Evolutionary conservation across 2,888 invertebrate species (phyloP).

Genomic region (Stenolophus ochropezus): DNA sequence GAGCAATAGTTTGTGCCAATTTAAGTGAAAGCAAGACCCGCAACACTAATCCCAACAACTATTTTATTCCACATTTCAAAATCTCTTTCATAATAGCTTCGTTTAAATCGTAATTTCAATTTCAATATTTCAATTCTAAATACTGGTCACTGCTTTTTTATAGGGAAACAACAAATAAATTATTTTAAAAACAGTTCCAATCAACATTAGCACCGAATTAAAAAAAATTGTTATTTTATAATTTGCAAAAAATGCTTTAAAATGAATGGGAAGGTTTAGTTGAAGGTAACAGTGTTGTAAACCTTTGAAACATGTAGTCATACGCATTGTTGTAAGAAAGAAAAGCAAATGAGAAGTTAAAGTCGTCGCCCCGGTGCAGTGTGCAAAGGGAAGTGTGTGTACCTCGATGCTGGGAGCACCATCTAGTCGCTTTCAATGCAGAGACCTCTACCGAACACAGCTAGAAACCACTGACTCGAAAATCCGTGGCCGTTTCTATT

Average conservation of each 20-base stretch:
- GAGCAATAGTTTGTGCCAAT: constrained; percentile 31
- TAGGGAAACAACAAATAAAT: too few relatives aligned
- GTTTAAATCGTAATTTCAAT: too few relatives aligned
- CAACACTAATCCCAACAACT: neutral
- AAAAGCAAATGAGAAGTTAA: too few relatives aligned
- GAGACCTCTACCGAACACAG: constrained; percentile 72
- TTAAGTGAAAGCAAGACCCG: neutral
- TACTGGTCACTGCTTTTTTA: too few relatives aligned
- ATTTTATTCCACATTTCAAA: too few relatives aligned
- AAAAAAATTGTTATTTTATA: too few relatives aligned
- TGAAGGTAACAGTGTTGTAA: neutral
- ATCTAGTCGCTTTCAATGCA: constrained; percentile 64
- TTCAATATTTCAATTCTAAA: too few relatives aligned
- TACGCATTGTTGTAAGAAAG: neutral
- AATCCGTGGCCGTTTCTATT: constrained; percentile 71
- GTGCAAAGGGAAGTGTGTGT: neutral
- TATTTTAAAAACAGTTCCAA: too few relatives aligned
- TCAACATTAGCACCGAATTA: too few relatives aligned
- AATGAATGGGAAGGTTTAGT: too few relatives aligned
- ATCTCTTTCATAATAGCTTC: too few relatives aligned
- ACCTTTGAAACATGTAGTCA: neutral
- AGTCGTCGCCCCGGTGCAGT: neutral
- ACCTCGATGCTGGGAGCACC: constrained; percentile 11
- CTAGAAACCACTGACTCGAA: constrained; percentile 71
- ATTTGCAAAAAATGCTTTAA: too few relatives aligned